phyloP scores from a whole-genome alignment of 2,797 vertebrate species.

The Macrochelys suwanniensis region DNA sequence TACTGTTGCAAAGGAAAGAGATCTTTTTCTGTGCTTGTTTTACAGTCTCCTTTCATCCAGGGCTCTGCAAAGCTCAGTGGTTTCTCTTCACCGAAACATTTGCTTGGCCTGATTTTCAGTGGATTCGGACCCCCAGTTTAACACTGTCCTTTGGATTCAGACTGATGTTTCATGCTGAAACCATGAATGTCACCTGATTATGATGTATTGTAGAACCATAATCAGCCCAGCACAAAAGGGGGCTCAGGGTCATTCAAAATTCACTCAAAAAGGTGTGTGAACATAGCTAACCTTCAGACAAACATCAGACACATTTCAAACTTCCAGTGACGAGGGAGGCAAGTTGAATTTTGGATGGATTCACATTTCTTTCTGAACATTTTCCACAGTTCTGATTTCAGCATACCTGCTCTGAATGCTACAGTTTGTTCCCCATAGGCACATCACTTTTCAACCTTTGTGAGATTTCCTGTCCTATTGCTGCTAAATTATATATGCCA shows the following conservation, averaged over 20 bases:
- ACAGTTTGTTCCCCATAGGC: not conserved
- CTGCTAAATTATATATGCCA: not conserved
- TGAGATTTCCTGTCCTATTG: not conserved
- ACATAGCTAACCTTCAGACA: not conserved
- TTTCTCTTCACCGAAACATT: not conserved
- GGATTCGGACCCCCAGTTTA: not conserved
- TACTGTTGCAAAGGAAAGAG: not conserved
- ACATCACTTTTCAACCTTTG: not conserved
- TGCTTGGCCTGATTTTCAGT: not conserved
- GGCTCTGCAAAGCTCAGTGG: not conserved
- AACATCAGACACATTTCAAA: not conserved
- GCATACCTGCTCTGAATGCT: not conserved
- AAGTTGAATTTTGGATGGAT: not conserved
- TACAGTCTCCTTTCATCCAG: not conserved
- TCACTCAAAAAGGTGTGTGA: not conserved
- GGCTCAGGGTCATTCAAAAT: not conserved
- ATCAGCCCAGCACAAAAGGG: not conserved
- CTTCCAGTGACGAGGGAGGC: not conserved
- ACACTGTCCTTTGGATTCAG: not conserved
- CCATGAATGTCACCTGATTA: not conserved
- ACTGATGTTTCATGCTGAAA: not conserved
- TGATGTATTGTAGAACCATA: not conserved
- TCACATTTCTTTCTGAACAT: not conserved
- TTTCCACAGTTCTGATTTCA: not conserved
- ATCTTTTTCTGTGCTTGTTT: not conserved